phyloP scores from a whole-genome alignment of 2,113 vertebrate species.

The Fulmarus glacialis region DNA sequence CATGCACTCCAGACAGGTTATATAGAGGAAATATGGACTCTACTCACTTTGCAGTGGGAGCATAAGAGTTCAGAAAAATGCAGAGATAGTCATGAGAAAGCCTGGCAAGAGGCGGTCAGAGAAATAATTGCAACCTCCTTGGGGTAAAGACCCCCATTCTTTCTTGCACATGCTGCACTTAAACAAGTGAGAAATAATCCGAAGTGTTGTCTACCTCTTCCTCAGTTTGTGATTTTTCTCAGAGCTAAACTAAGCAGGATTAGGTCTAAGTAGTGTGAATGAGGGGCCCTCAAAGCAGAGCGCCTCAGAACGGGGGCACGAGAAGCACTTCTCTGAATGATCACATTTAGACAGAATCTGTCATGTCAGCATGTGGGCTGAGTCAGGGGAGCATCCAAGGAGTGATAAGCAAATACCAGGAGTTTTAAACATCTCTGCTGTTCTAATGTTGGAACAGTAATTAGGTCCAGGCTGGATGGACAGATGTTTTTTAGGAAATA shows the following conservation, averaged over 20 bases:
- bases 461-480: neutral
- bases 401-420: neutral
- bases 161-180: neutral
- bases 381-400: neutral
- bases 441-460: neutral
- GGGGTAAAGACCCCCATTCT: neutral
- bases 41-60: neutral
- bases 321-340: neutral
- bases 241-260: neutral
- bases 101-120: neutral
- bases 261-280: neutral
- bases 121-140: neutral
- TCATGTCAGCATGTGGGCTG: neutral
- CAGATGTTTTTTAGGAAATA: neutral
- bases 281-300: neutral
- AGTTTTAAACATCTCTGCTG: neutral
- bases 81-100: neutral
- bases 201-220: neutral
- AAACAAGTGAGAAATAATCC: neutral
- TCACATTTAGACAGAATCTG: fast-evolving
- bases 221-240: neutral
- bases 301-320: neutral
- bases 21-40: neutral
- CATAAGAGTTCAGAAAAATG: neutral
- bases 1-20: neutral